Evolutionary conservation across 2,113 vertebrate species (phyloP).

Genomic region (Ciconia stormi): DNA sequence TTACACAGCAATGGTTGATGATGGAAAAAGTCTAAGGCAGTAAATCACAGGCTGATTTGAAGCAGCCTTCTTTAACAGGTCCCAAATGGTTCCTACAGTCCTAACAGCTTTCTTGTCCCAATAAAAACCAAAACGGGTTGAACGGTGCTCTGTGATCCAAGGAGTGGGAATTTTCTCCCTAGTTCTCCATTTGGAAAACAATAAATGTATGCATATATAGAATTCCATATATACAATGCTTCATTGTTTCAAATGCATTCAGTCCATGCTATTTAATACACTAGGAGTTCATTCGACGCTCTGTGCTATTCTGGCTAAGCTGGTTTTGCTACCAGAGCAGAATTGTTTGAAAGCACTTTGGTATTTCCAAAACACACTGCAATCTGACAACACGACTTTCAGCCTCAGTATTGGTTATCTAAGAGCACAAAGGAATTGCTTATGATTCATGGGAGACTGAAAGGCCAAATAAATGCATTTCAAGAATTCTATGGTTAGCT

Average conservation of each 20-base stretch:
- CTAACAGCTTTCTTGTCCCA: not conserved
- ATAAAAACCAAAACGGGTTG: not conserved
- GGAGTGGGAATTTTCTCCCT: not conserved
- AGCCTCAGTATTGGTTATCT: not conserved
- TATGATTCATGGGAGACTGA: not conserved
- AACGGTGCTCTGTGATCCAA: fast-evolving
- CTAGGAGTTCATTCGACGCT: not conserved
- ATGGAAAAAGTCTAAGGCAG: not conserved
- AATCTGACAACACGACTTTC: not conserved
- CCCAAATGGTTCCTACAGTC: not conserved
- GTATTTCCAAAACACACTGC: not conserved
- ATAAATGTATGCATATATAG: not conserved
- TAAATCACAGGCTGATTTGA: not conserved
- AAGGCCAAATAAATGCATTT: not conserved
- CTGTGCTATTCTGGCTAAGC: not conserved
- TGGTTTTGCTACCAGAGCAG: not conserved
- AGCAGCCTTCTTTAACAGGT: not conserved
- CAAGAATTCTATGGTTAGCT: not conserved
- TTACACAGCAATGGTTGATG: not conserved
- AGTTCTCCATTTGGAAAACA: not conserved
- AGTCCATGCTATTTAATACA: not conserved
- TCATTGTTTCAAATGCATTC: not conserved
- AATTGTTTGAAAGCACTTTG: not conserved
- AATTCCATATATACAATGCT: not conserved
- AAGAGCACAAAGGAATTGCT: not conserved